A percentile compares a stretch with the other conserved stretches of the same genome.
phyloP scores from a whole-genome alignment of 2,113 vertebrate genomes.

The Catharus minimus region DNA sequence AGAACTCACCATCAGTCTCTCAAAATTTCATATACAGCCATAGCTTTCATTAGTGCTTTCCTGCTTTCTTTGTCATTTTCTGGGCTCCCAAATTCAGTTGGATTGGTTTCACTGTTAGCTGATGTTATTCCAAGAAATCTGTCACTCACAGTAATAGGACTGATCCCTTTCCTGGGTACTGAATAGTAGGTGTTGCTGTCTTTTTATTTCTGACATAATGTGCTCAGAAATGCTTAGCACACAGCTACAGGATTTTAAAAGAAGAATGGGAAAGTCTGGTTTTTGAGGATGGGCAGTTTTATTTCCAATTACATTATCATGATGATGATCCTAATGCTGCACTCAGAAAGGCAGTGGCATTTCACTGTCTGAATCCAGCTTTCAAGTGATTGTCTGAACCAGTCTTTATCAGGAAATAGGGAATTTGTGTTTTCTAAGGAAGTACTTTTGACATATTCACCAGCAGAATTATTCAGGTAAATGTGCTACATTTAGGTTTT shows the following conservation, averaged over 20 bases:
- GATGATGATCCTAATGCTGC: neutral
- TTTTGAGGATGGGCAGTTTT: neutral
- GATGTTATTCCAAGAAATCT: neutral
- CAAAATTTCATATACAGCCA: neutral
- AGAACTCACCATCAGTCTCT: accelerated
- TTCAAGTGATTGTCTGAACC: neutral
- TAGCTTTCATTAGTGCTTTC: neutral
- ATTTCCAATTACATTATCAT: neutral
- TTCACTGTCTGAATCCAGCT: neutral
- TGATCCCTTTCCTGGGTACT: neutral
- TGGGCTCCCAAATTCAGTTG: neutral
- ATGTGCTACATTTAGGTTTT: neutral
- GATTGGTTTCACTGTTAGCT: neutral
- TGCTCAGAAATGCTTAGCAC: neutral
- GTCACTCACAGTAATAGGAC: neutral
- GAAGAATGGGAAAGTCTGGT: neutral
- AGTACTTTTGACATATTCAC: neutral
- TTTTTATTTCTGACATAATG: neutral
- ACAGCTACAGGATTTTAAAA: neutral
- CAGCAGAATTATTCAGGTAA: neutral
- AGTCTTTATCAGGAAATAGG: neutral
- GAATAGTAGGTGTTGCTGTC: neutral
- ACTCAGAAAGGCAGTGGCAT: neutral
- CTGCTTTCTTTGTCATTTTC: neutral
- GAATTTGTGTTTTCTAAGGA: neutral